phyloP scores from a whole-genome alignment of 2,113 vertebrate genomes.

The Macquaria ambigua region DNA sequence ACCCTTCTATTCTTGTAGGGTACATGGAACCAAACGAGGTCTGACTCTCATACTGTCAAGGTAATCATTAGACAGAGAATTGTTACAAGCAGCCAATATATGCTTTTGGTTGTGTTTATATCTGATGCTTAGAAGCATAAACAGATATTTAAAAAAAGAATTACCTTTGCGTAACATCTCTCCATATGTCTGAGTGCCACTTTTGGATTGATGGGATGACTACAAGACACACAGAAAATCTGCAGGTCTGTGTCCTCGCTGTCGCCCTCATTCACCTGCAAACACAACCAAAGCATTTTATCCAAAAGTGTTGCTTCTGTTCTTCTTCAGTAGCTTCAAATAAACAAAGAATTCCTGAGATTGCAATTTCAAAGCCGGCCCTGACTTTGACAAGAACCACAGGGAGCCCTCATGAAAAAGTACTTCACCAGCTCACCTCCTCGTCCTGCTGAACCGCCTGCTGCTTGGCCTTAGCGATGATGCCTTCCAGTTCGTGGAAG shows the following conservation, averaged over 20 bases:
- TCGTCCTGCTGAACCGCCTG: slow-evolving; percentile 94
- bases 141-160: neutral
- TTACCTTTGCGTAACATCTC: slow-evolving; percentile 94
- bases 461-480: slow-evolving; percentile 95
- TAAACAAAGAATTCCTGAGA: neutral
- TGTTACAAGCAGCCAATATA: neutral
- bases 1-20: slow-evolving; percentile 95
- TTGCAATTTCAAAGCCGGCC: neutral
- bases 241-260: slow-evolving; percentile 94
- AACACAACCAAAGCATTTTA: slow-evolving; percentile 1
- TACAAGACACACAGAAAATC: slow-evolving; percentile 96
- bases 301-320: neutral
- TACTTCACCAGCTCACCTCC: slow-evolving; percentile 84
- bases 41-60: slow-evolving; percentile 92
- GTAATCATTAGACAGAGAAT: neutral
- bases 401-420: neutral
- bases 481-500: slow-evolving; percentile 94
- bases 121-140: too few species aligned
- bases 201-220: slow-evolving; percentile 94
- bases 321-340: slow-evolving; percentile 1
- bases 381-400: neutral
- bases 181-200: slow-evolving; percentile 95
- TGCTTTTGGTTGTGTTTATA: neutral
- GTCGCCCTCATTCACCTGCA: slow-evolving; percentile 91
- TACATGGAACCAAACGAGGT: slow-evolving; percentile 96